Evolutionary conservation across 53 echinoderm and acorn worm genomes (phyloP).

Genomic region (Hippasteria phrygiana): DNA sequence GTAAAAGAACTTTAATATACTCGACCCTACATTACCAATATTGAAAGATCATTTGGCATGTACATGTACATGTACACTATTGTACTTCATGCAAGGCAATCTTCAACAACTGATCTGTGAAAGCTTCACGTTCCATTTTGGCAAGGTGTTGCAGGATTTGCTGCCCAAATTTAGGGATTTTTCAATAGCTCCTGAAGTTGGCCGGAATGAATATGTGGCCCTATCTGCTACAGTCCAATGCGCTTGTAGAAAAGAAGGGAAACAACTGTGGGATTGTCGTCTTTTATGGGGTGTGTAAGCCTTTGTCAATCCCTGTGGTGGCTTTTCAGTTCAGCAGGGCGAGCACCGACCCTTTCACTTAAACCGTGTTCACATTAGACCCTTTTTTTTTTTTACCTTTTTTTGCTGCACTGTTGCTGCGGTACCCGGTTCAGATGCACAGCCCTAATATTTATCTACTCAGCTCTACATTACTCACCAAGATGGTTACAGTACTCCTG

Average conservation of each 20-base stretch:
- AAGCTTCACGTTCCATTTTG: not conserved
- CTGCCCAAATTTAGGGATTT: not conserved
- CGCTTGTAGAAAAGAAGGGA: not conserved
- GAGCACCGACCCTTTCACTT: too few relatives aligned
- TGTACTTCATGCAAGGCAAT: not conserved
- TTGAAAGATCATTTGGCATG: not conserved
- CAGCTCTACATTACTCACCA: too few relatives aligned
- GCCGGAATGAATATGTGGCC: not conserved
- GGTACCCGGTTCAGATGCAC: too few relatives aligned
- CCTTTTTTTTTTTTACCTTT: too few relatives aligned
- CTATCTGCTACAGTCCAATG: not conserved
- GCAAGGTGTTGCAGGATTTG: not conserved
- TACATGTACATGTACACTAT: too few relatives aligned
- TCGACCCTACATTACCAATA: not conserved
- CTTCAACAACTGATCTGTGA: not conserved
- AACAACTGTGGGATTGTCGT: not conserved
- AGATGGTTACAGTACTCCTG: too few relatives aligned
- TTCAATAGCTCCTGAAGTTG: not conserved
- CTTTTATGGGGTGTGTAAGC: not conserved
- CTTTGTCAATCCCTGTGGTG: not conserved
- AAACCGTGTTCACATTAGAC: too few relatives aligned
- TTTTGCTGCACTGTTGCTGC: too few relatives aligned
- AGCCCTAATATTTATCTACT: too few relatives aligned
- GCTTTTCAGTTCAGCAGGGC: not conserved
- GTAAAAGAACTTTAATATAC: not conserved